These are phyloP conservation scores for Atethmia centrago DNA, from an alignment of 2,888 invertebrate genomes.

Conservation along the genomic window DNA sequence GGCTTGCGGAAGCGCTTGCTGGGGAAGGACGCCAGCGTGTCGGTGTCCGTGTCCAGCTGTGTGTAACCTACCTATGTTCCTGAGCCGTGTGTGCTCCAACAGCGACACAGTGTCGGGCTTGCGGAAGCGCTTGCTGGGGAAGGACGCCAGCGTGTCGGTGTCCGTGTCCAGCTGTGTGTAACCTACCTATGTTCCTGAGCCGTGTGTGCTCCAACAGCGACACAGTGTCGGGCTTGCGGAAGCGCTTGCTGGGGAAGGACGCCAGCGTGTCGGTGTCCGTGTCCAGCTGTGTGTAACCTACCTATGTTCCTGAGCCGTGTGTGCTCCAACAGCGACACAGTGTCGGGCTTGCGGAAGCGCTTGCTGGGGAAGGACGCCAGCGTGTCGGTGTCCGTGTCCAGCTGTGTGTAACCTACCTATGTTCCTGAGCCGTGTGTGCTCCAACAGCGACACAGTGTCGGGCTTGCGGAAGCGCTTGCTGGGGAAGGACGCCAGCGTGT, in stretches of 20 bases:
- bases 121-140: conserved; percentile 97
- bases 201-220: conserved; percentile 98
- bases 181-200: conserved; percentile 97
- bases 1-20: conserved; percentile 98
- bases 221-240: conserved; percentile 97
- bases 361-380: conserved; percentile 97
- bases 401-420: conserved; percentile 92
- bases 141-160: too few species aligned
- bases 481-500: conserved; percentile 95
- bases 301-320: conserved; percentile 98
- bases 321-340: conserved; percentile 97
- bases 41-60: too few species aligned
- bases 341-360: conserved; percentile 97
- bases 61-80: conserved; percentile 95
- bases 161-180: background rate
- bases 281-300: conserved; percentile 78
- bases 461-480: conserved; percentile 98
- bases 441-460: conserved; percentile 97
- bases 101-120: conserved; percentile 97
- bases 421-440: conserved; percentile 98
- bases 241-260: conserved; percentile 96
- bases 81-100: conserved; percentile 97
- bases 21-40: conserved; percentile 95
- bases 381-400: too few species aligned
- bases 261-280: too few species aligned